Conservation (phyloP, 2,113 vertebrate species). For the Theristicus caerulescens region DNA sequence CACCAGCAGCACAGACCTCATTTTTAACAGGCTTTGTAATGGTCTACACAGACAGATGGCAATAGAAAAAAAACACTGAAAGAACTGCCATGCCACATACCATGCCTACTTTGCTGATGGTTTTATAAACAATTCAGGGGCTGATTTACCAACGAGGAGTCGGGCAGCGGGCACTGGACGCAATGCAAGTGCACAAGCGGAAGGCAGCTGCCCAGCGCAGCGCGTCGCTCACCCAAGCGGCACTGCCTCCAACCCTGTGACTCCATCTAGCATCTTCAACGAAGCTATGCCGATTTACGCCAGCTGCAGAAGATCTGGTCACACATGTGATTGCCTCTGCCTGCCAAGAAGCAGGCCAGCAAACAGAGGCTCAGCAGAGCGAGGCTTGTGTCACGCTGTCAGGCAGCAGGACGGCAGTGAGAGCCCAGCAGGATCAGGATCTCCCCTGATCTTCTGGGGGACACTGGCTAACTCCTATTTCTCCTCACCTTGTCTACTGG, state of each 20-base stretch:
- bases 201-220: not conserved
- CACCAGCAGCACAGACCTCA: not conserved
- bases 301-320: not conserved
- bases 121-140: not conserved
- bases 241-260: not conserved
- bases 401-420: not conserved
- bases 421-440: not conserved
- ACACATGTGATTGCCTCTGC: not conserved
- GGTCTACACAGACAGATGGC: not conserved
- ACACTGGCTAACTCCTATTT: not conserved
- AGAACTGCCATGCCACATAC: not conserved
- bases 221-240: accelerated
- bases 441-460: not conserved
- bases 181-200: accelerated
- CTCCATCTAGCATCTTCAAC: accelerated
- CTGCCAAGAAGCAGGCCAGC: not conserved
- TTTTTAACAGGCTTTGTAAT: not conserved
- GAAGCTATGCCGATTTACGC: accelerated
- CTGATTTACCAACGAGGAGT: accelerated
- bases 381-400: not conserved
- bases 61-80: not conserved
- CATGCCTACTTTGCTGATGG: not conserved
- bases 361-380: accelerated
- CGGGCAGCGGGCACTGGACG: accelerated
- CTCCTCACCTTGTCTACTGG: not conserved